These are phyloP conservation scores for Epirrhoe tristata DNA, from an alignment of 2,888 invertebrate species.

Conservation along the genomic window DNA sequence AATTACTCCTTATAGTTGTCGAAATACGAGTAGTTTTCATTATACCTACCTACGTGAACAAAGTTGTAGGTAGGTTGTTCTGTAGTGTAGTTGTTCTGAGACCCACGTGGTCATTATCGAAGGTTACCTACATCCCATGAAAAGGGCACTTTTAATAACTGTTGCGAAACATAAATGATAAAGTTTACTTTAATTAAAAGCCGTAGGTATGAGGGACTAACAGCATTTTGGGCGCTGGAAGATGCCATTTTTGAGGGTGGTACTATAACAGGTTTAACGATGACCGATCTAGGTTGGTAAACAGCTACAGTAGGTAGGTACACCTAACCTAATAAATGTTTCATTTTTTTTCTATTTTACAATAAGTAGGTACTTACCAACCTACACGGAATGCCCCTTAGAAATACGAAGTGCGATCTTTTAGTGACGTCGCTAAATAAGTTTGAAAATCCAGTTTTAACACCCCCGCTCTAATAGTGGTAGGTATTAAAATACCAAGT, in stretches of 20 bases:
- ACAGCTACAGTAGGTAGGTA: too few relatives aligned
- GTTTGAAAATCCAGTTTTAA: not conserved
- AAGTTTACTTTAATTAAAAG: constrained; percentile 16
- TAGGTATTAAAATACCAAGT: not conserved
- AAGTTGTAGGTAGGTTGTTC: constrained; percentile 19
- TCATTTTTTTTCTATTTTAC: too few relatives aligned
- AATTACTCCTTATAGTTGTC: constrained; percentile 11
- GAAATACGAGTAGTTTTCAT: constrained; percentile 26
- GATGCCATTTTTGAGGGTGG: not conserved
- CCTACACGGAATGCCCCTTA: too few relatives aligned
- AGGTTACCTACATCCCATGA: constrained; percentile 25
- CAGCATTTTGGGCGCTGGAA: not conserved
- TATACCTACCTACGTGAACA: not conserved
- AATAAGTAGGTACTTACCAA: too few relatives aligned
- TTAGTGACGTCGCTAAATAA: too few relatives aligned
- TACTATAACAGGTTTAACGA: too few relatives aligned
- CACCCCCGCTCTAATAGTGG: not conserved
- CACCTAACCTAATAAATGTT: too few relatives aligned
- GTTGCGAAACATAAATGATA: constrained; percentile 26
- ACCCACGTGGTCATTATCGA: constrained; percentile 34
- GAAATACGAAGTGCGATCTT: too few relatives aligned
- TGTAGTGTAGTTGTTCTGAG: constrained; percentile 33
- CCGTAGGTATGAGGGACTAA: not conserved
- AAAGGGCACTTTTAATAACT: constrained; percentile 40
- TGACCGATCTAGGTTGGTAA: too few relatives aligned